A percentile compares a stretch with the other conserved stretches of the same genome.
These are phyloP conservation scores for Aurelia aurita DNA, from an alignment of 30 jellyfish, hydroid and myxozoan species.

Conservation along the genomic window DNA sequence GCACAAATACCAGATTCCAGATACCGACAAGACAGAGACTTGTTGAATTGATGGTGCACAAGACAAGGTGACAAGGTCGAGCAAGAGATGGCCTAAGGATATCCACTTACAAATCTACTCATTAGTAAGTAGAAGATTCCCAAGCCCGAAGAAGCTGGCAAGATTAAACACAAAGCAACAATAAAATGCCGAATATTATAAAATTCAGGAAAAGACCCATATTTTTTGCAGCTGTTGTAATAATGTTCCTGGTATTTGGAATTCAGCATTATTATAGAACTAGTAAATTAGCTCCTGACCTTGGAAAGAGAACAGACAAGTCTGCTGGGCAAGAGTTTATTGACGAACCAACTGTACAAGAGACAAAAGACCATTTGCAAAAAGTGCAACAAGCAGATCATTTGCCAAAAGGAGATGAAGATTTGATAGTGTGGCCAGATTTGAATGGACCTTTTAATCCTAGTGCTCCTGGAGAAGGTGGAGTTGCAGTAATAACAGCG, in stretches of 20 bases:
- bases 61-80: too few species aligned
- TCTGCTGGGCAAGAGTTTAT: neutral
- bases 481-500: conserved; percentile 70
- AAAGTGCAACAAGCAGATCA: too few species aligned
- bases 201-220: conserved; percentile 44
- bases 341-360: neutral
- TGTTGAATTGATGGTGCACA: too few species aligned
- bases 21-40: too few species aligned
- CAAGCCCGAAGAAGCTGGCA: neutral
- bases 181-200: conserved; percentile 65
- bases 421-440: conserved; percentile 76
- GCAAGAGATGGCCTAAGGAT: too few species aligned
- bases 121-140: too few species aligned
- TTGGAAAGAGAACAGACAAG: conserved; percentile 28
- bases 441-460: conserved; percentile 54
- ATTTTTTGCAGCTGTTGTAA: neutral
- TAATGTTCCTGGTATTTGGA: conserved; percentile 4
- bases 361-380: neutral
- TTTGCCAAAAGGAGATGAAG: neutral
- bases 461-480: conserved; percentile 93
- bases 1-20: too few species aligned
- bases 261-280: neutral
- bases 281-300: conserved; percentile 8
- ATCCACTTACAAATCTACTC: too few species aligned
- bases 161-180: neutral